phyloP scores from a whole-genome alignment of 1,140 invertebrate species.

The Penaeus chinensis region DNA sequence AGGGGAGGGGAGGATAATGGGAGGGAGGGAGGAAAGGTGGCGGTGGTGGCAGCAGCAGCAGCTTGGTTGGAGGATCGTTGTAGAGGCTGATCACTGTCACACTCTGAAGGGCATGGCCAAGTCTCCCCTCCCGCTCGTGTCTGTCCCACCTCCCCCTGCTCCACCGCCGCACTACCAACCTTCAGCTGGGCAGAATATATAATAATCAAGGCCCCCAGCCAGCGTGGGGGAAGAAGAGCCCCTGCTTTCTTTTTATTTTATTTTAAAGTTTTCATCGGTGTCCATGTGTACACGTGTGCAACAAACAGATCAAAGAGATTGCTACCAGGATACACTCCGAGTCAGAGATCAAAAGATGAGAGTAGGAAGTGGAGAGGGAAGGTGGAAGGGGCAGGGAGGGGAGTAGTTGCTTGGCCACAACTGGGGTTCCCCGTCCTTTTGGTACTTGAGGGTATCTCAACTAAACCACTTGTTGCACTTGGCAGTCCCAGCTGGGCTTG shows the following conservation, averaged over 20 bases:
- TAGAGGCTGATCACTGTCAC: constrained; percentile 22
- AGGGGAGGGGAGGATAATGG: constrained; percentile 37
- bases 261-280: too few relatives aligned
- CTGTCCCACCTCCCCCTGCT: constrained; percentile 17
- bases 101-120: constrained; percentile 13
- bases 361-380: constrained; percentile 26
- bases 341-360: constrained; percentile 43
- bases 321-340: constrained; percentile 35
- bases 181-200: constrained; percentile 34
- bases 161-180: constrained; percentile 24
- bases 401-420: constrained; percentile 21
- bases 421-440: constrained; percentile 12
- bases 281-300: constrained; percentile 41
- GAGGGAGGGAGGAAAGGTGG: constrained; percentile 10
- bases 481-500: constrained; percentile 19
- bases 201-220: constrained; percentile 8
- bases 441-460: constrained; percentile 3
- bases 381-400: constrained; percentile 38
- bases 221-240: not conserved
- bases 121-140: constrained; percentile 9
- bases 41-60: constrained; percentile 7
- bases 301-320: constrained; percentile 50
- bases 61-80: constrained; percentile 51
- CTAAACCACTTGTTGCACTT: constrained; percentile 35
- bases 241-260: constrained; percentile 1